Evolutionary conservation across 2,113 vertebrate genomes (phyloP), one percentile per base, ranked within the genome.

Genomic region (Alouatta palliata): DNA sequence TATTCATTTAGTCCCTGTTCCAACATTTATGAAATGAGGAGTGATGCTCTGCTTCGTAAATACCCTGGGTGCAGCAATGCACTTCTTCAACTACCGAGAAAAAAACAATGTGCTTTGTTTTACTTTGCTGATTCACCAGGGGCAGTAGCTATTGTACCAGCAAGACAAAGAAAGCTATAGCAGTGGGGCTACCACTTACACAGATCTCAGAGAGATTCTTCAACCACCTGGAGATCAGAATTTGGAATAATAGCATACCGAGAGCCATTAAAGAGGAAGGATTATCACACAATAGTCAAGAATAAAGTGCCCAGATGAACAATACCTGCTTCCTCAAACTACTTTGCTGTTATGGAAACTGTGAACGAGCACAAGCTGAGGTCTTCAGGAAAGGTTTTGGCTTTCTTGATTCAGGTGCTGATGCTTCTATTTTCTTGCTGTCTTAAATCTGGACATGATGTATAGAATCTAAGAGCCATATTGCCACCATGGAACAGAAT

Each of bases 21-120:
- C 76, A 90, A n/a, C 81, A 87, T 52, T 94, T 87, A 23, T 88
- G 37, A 90, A 85, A 71, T 54, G 56, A 96, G 27, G 43, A 45
- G 23, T 84, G 35, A 66, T 73, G 91, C 10, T 90, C 49, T 43
- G n/a, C 35, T 10, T 85, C 49, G 32, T 6, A 92, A 92, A 84
- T 75, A 80, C 8, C 17, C 30, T 21, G 47, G 25, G 13, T 76
- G 3, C n/a, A 64, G 19, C 9, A 54, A 14, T 56, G 32, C 61
- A 35, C 45, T 91, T 45, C 17, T 17, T 73, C 7, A 17, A 52
- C 23, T 19, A 19, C 35, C 43, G 43, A 75, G 54, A 75, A 30
- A 54, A 80, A 95, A 90, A 43, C 30, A 92, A 56, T 68, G 9
- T 56, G 11, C 30, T 96, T 92, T 83, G 23, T 70, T 93, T 19